Percentiles rank a stretch among this genome's conserved stretches.
Evolutionary conservation across 2,113 vertebrate species (phyloP).

Genomic region (Spilogale gracilis): DNA sequence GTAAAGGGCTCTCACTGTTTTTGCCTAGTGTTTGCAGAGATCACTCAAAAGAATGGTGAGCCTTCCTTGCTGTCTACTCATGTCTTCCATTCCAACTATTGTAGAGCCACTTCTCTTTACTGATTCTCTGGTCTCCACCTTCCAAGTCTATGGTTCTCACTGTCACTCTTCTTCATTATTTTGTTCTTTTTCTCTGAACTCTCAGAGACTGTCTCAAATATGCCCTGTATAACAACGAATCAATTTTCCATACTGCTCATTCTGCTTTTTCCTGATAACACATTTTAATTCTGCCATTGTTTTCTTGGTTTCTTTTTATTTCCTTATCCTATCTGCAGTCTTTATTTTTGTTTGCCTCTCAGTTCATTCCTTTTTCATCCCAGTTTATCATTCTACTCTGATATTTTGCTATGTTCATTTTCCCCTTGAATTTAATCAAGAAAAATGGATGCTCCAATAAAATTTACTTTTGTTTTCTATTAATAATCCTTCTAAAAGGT

Average conservation of each 20-base stretch:
- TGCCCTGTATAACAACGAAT: background rate
- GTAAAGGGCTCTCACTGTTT: background rate
- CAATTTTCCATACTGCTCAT: background rate
- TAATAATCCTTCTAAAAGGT: background rate
- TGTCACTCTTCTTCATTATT: background rate
- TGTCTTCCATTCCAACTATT: background rate
- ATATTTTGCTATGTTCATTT: background rate
- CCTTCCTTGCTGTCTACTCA: background rate
- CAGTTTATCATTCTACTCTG: background rate
- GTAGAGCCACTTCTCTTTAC: background rate
- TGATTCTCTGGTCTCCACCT: background rate
- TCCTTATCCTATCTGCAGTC: background rate
- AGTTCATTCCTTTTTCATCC: background rate
- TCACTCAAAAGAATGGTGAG: background rate
- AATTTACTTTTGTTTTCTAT: background rate
- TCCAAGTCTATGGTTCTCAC: background rate
- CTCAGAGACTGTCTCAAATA: background rate
- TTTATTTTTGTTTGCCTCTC: background rate
- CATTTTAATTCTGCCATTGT: background rate
- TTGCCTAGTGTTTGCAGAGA: background rate
- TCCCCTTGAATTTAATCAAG: background rate
- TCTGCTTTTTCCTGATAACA: background rate
- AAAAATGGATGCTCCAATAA: background rate
- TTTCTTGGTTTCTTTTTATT: background rate
- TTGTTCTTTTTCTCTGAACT: background rate